These are phyloP conservation scores for Torymus tubicola DNA, from an alignment of 2,888 invertebrate species.

Conservation along the genomic window DNA sequence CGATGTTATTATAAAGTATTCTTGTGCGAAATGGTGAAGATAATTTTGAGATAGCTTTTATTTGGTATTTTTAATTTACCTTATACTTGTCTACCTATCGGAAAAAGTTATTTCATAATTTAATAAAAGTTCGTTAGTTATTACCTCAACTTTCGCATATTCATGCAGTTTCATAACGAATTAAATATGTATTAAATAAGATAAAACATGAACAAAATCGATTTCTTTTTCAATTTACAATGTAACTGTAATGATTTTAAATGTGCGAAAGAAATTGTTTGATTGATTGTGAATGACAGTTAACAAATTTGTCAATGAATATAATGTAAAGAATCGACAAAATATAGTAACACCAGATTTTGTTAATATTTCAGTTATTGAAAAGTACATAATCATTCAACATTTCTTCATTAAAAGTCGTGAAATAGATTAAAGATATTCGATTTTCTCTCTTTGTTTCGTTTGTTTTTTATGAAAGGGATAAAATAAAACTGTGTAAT, in stretches of 20 bases:
- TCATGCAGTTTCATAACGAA: conserved; percentile 16
- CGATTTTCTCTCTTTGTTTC: conserved; percentile 26
- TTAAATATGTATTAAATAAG: conserved; percentile 9
- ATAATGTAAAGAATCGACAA: conserved; percentile 47
- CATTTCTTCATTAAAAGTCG: conserved; percentile 45
- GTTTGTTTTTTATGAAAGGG: conserved; percentile 34
- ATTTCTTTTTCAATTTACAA: conserved; percentile 46
- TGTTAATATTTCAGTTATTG: conserved; percentile 42
- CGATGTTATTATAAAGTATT: conserved; percentile 53
- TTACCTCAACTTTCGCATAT: conserved; percentile 14
- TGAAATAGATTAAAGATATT: conserved; percentile 38
- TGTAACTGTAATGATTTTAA: conserved; percentile 40
- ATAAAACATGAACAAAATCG: conserved; percentile 14
- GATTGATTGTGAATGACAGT: conserved; percentile 48
- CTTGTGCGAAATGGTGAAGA: conserved; percentile 51
- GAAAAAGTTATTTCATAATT: conserved; percentile 47
- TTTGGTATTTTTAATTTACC: conserved; percentile 39
- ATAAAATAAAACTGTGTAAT: conserved; percentile 41
- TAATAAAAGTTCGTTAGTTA: conserved; percentile 10
- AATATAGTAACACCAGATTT: conserved; percentile 48
- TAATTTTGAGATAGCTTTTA: conserved; percentile 51
- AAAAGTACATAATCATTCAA: conserved; percentile 41
- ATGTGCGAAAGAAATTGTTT: conserved; percentile 50
- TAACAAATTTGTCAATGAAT: conserved; percentile 40
- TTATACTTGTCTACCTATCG: conserved; percentile 32